A percentile compares a stretch with the other conserved stretches of the same genome.
Evolutionary conservation across 2,797 vertebrate species (phyloP).

Genomic region (Megaceryle alcyon): DNA sequence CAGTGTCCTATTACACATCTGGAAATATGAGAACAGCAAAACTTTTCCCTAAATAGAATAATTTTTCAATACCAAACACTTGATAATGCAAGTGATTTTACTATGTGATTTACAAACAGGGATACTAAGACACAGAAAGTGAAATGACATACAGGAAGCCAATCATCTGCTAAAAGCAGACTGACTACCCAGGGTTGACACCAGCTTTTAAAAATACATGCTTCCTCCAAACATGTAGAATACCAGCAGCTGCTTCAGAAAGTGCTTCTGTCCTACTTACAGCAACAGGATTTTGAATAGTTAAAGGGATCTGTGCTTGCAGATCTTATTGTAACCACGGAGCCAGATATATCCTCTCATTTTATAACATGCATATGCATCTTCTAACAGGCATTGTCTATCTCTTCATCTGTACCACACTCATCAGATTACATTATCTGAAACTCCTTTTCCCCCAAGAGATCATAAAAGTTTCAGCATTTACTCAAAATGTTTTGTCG

Average conservation of each 20-base stretch:
- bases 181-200: rapidly evolving
- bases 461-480: constrained; percentile 67
- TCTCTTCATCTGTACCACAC: constrained; percentile 61
- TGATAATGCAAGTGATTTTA: neutral
- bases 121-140: constrained; percentile 9
- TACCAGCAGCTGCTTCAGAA: neutral
- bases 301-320: neutral
- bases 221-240: neutral
- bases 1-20: neutral
- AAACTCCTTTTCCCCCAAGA: constrained; percentile 31
- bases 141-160: neutral
- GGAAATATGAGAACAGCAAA: neutral
- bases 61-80: neutral
- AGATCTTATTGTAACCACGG: neutral
- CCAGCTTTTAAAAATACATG: neutral
- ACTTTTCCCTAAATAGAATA: neutral
- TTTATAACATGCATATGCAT: constrained; percentile 51
- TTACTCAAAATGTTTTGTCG: constrained; percentile 44
- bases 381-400: constrained; percentile 54
- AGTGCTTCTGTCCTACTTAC: neutral
- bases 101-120: neutral
- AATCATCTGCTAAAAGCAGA: neutral
- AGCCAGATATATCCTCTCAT: neutral
- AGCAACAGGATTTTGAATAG: neutral
- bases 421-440: constrained; percentile 65